These are phyloP conservation scores for Cynocephalus volans DNA, from an alignment of 2,113 vertebrate genomes.

Conservation along the genomic window DNA sequence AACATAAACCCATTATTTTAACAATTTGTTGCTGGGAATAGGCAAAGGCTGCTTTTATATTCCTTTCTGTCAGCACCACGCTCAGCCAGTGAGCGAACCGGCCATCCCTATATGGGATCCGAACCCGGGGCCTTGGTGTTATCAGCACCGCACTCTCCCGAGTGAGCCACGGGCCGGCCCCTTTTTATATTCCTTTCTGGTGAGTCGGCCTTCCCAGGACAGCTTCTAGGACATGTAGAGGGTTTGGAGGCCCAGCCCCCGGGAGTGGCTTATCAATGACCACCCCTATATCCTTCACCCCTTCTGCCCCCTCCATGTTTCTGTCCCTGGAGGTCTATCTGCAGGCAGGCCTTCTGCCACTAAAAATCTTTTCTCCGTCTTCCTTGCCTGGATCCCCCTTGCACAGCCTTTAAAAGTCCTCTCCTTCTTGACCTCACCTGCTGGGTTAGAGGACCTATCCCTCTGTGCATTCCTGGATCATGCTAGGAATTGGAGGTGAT, in stretches of 20 bases:
- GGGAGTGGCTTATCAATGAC: accelerated
- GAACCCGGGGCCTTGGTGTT: too few relatives aligned
- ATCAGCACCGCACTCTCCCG: too few relatives aligned
- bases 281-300: background rate
- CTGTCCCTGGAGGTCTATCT: background rate
- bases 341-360: background rate
- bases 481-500: too few relatives aligned
- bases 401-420: background rate
- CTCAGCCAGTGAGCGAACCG: too few relatives aligned
- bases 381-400: background rate
- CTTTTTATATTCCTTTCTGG: background rate
- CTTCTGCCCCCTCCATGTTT: background rate
- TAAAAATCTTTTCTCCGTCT: background rate
- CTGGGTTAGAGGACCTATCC: background rate
- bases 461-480: accelerated
- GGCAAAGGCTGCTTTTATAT: conserved; percentile 46
- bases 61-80: too few relatives aligned
- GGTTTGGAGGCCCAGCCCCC: background rate
- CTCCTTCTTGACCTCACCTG: background rate
- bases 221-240: background rate
- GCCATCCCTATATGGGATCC: too few relatives aligned
- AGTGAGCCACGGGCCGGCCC: too few relatives aligned
- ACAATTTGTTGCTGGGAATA: conserved; percentile 81
- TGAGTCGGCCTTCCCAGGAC: background rate
- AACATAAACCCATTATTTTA: conserved; percentile 85